Evolutionary conservation across 2,113 vertebrate genomes (phyloP).

Genomic region (Smithornis capensis): DNA sequence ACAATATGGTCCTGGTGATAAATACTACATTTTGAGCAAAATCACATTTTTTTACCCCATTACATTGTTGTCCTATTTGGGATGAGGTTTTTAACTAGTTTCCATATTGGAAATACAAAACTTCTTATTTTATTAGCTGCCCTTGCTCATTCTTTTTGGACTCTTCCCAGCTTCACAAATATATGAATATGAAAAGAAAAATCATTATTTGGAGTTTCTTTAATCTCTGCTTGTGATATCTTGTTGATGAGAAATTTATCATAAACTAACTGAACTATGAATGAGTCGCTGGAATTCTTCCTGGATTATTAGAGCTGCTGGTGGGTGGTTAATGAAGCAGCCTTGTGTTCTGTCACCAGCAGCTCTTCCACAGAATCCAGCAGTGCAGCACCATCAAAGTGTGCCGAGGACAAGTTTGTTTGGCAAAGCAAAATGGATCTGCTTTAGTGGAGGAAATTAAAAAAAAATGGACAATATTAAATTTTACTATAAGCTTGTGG

Average conservation of each 20-base stretch:
- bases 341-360: not conserved
- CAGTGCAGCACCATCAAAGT: not conserved
- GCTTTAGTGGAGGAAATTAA: not conserved
- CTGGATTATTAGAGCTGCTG: not conserved
- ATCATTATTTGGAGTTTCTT: not conserved
- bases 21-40: not conserved
- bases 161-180: not conserved
- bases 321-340: not conserved
- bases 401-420: not conserved
- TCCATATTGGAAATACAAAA: not conserved
- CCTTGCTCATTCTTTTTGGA: not conserved
- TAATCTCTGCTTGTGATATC: not conserved
- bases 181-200: not conserved
- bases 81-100: not conserved
- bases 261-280: not conserved
- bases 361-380: not conserved
- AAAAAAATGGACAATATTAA: not conserved
- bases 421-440: not conserved
- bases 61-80: not conserved
- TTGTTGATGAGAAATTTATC: not conserved
- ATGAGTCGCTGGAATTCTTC: slow-evolving; percentile 1
- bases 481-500: not conserved
- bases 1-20: not conserved
- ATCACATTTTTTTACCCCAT: not conserved
- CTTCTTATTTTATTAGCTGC: not conserved